Percentiles rank a stretch among this genome's conserved stretches.
These are phyloP conservation scores for Anolis sagrei DNA, from an alignment of 2,113 vertebrate species.

Conservation along the genomic window DNA sequence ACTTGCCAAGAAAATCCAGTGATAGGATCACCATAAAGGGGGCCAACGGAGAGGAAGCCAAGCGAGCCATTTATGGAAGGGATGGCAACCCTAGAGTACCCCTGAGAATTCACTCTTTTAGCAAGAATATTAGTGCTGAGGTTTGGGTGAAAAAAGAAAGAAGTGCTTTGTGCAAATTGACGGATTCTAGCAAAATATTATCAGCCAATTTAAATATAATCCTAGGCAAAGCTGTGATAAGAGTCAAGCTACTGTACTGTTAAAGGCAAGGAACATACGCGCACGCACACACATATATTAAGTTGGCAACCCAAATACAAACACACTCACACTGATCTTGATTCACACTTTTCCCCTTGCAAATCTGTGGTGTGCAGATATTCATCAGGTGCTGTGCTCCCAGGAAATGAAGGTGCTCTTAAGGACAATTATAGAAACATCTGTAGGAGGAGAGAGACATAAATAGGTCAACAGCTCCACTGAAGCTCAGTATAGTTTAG, in stretches of 20 bases:
- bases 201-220: background rate
- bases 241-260: background rate
- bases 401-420: background rate
- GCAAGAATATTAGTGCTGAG: no score
- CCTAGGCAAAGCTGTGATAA: background rate
- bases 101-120: no score
- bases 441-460: constrained; percentile 6
- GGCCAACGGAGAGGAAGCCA: no score
- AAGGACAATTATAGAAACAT: constrained; percentile 1
- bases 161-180: no score
- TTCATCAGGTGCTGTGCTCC: background rate
- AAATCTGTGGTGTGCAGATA: background rate
- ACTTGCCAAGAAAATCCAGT: no score
- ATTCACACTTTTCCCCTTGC: background rate
- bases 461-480: background rate
- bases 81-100: no score
- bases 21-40: no score
- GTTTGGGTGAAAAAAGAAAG: no score
- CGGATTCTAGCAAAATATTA: background rate
- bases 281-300: no score
- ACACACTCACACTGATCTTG: background rate
- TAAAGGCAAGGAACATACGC: no score
- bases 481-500: background rate
- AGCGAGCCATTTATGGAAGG: no score
- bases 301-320: background rate